Percentiles rank a stretch among this genome's conserved stretches.
Conservation (phyloP, 2,113 vertebrate genomes). For the Kryptolebias marmoratus region DNA sequence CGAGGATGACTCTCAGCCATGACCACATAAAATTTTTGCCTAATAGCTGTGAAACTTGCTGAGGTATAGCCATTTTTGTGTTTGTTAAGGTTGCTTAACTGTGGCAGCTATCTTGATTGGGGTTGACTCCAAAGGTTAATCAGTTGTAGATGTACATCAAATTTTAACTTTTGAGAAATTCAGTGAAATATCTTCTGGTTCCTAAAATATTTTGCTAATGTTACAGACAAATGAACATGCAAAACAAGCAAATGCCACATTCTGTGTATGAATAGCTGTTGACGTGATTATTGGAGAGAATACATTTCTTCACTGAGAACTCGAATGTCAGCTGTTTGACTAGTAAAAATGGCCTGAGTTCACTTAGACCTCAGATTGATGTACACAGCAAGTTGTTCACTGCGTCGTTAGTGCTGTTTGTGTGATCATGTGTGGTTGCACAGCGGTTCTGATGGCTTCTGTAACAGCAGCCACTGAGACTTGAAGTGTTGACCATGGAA, state of each 20-base stretch:
- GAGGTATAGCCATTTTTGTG: no score
- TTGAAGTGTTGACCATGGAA: slow-evolving; percentile 16
- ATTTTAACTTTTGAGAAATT: neutral
- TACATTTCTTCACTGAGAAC: slow-evolving; percentile 14
- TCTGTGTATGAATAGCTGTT: slow-evolving; percentile 40
- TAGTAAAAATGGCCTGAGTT: neutral
- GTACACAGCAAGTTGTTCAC: neutral
- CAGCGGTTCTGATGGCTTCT: slow-evolving; percentile 16
- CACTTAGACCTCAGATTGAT: neutral
- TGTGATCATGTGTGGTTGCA: slow-evolving; percentile 15
- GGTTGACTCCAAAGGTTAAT: no score
- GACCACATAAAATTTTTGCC: no score
- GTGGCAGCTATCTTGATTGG: no score
- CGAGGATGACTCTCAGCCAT: no score
- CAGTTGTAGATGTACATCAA: no score
- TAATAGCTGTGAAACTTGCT: no score
- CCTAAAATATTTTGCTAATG: neutral
- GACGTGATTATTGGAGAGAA: slow-evolving; percentile 1
- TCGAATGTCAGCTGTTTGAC: slow-evolving; percentile 43
- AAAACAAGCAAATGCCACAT: slow-evolving; percentile 38
- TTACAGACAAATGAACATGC: no score
- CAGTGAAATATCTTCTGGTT: neutral
- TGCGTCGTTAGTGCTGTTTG: slow-evolving; percentile 17
- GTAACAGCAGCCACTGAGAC: slow-evolving; percentile 27
- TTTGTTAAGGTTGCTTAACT: no score